Percentiles rank a stretch among this genome's conserved stretches.
phyloP scores from a whole-genome alignment of 2,113 vertebrate genomes.

The Gymnobelideus leadbeateri region DNA sequence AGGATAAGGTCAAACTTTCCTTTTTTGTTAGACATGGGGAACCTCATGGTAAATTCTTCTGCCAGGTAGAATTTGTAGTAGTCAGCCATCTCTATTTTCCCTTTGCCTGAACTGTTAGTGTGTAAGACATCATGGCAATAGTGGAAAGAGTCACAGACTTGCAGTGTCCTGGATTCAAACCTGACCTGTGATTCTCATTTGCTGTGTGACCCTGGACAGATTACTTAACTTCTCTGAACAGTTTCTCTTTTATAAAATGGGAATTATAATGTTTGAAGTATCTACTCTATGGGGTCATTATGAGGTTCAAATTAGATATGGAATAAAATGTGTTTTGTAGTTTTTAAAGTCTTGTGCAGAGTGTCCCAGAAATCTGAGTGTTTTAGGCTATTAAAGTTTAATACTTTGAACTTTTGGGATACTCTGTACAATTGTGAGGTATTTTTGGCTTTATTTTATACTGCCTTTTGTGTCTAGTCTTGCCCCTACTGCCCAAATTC shows the following conservation, averaged over 20 bases:
- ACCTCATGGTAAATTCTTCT: neutral
- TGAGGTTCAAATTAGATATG: neutral
- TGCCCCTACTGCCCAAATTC: neutral
- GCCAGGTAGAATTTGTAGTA: neutral
- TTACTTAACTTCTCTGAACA: neutral
- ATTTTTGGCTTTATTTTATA: neutral
- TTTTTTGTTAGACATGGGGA: neutral
- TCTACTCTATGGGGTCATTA: neutral
- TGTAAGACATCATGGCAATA: neutral
- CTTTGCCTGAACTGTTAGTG: neutral
- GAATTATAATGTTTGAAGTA: neutral
- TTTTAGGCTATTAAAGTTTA: neutral
- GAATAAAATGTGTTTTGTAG: neutral
- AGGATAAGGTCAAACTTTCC: neutral
- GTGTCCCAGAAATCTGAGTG: neutral
- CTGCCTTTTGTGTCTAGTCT: neutral
- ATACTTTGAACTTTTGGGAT: neutral
- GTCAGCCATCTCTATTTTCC: neutral
- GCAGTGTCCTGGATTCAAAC: neutral
- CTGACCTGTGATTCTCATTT: neutral
- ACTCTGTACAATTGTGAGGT: neutral
- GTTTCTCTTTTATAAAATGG: neutral
- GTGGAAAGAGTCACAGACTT: neutral
- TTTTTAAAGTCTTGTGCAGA: neutral
- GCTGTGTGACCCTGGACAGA: neutral